Evolutionary conservation across 2,888 invertebrate species (phyloP), one percentile per base, ranked within the genome.

Genomic region (Torymus aiolomorphi): DNA sequence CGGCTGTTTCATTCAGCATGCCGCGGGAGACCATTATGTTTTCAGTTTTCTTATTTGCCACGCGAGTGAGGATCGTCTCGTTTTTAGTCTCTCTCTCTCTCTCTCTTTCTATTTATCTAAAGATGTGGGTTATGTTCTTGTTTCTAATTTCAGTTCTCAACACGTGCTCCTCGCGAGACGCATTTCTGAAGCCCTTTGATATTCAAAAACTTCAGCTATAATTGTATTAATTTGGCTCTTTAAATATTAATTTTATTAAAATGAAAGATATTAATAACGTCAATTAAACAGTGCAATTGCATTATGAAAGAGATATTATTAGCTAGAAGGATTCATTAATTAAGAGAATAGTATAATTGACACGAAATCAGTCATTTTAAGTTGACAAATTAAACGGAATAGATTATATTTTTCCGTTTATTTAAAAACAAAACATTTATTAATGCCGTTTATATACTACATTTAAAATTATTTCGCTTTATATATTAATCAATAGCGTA

Each of bases 121-220:
- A 24, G 76, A 77, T 80, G 76, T 80, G 76, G 80, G 80, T 80
- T 80, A 67, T 69, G 80, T 66, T 80, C 80, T 70, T 80, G 42
- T 80, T 77, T 76, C 80, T 80, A 80, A 80, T 72, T 65, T 76
- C 77, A 80, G 59, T 62, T 54, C 11, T 11, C n/a, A 5, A 71
- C 74, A 70, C 70, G 70, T 79, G 65, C 75, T 74, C 63, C n/a
- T 65, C 52, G 13, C 63, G 54, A 66, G n/a, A 63, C 69, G 14
- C 20, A 20, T 54, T 65, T 42, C 16, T 20, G 59, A 70, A 20
- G 14, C 57, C 16, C 59, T 51, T 71, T 66, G 16, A 57, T 57
- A 49, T 49, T 51, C 31, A 31, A 31, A 65, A 65, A 62, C 24
- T 62, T 14, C 0, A 16, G 16, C 16, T 49, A 49, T 4, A 65